Evolutionary conservation across 2,888 invertebrate genomes (phyloP), one percentile per base, ranked within the genome.

Genomic region (Acholoe squamosa): DNA sequence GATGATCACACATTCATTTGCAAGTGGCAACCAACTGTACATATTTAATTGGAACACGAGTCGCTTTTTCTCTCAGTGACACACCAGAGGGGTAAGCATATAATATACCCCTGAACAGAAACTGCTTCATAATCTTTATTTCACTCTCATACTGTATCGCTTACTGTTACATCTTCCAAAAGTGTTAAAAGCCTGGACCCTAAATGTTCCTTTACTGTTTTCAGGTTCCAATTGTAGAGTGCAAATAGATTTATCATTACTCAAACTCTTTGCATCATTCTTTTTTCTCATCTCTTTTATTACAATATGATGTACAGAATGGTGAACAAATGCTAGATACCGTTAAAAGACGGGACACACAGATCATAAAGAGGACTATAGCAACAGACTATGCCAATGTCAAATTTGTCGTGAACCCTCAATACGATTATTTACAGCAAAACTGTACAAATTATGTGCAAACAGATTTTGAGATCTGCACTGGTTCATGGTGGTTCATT

Each of bases 361-460:
- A 0, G 61, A 25, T 25, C 12, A 80, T 25, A 33, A 34, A 34
- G 80, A 43, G 43, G 43, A 43, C 43, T 33, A 43, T 19, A 43
- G 80, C 33, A 80, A 61, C 61, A 86, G 54, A 54, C 54, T 54
- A 10, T 54, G 86, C 52, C 86, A 86, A 86, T 54, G 22, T 31
- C 54, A 52, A 86, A 84, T 28, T n/a, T 31, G 52, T 52, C 28
- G 33, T 86, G 86, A 86, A 86, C 86, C 86, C 54, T 86, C 86
- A 52, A 56, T 52, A 52, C 28, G 56, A 56, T 43, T 86, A 86
- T 86, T 86, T 86, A 86, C 86, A 86, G 86, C 86, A 43, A 86
- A 80, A 86, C 86, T 86, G 86, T 86, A 86, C 86, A 86, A 86
- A 86, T 54, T 86, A 86, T 86, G 86, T 86, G 86, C 86, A 86